Conservation (phyloP, 2,113 vertebrate species). For the Rattus rattus region DNA sequence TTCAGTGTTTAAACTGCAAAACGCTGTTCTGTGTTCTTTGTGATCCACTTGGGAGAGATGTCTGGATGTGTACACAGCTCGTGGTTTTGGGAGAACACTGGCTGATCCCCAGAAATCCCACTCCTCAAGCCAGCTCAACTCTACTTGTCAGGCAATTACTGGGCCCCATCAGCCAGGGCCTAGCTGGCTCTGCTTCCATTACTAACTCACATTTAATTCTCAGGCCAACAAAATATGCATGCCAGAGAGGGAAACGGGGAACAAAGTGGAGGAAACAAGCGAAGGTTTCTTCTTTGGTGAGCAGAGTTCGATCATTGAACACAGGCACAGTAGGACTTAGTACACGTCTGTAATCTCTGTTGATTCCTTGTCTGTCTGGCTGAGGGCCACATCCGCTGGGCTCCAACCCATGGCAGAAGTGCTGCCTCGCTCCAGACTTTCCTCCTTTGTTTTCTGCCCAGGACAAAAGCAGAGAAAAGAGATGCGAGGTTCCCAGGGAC, state of each 20-base stretch:
- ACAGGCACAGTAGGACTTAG: background rate
- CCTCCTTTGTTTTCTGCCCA: background rate
- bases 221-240: background rate
- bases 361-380: background rate
- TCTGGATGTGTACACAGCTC: background rate
- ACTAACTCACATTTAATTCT: background rate
- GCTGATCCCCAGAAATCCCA: too few relatives aligned
- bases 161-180: background rate
- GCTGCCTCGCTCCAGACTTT: too few relatives aligned
- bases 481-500: accelerated
- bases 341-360: background rate
- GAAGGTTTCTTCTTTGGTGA: background rate
- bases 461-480: background rate
- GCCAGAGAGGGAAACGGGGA: background rate
- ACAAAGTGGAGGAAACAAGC: background rate
- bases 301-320: background rate
- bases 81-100: background rate
- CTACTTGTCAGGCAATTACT: background rate
- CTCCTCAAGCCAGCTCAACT: background rate
- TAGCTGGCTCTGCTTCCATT: background rate
- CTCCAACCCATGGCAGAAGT: background rate
- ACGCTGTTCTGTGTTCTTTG: background rate
- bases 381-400: background rate
- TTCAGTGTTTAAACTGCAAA: background rate
- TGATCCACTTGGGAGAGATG: background rate